Conservation (phyloP, 2,888 invertebrate species). For the Atrina japonica region DNA sequence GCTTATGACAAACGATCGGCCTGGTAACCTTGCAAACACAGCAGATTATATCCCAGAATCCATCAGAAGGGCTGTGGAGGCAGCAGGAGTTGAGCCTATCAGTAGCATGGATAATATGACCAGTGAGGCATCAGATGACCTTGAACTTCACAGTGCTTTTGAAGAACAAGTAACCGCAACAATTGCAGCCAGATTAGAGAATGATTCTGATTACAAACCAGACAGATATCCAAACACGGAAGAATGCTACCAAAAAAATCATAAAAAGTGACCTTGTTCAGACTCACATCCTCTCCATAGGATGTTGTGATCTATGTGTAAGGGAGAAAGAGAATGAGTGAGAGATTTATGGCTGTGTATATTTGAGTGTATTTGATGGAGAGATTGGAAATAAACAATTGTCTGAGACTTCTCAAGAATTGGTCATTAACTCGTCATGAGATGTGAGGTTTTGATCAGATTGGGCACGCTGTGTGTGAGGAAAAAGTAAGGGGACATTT, state of each 20-base stretch:
- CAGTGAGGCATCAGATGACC: slow-evolving; percentile 82
- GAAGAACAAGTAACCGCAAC: slow-evolving; percentile 82
- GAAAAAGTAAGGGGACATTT: no score
- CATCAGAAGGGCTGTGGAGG: slow-evolving; percentile 82
- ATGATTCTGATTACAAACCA: slow-evolving; percentile 80
- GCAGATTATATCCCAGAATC: slow-evolving; percentile 76
- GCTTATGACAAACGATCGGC: slow-evolving; percentile 75
- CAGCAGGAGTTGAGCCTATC: slow-evolving; percentile 82
- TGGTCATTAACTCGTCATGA: no score
- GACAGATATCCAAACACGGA: slow-evolving; percentile 79
- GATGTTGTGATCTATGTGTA: no score
- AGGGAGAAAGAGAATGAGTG: no score
- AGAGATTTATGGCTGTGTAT: no score
- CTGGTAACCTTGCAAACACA: slow-evolving; percentile 66
- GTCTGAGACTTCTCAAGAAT: no score
- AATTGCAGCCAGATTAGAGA: slow-evolving; percentile 82
- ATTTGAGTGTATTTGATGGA: no score
- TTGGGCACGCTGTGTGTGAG: no score
- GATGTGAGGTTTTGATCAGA: no score
- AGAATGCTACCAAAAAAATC: slow-evolving; percentile 68
- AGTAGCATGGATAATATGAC: slow-evolving; percentile 82
- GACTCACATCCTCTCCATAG: no score
- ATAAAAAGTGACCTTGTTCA: slow-evolving; percentile 53
- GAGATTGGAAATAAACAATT: no score
- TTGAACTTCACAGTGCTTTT: slow-evolving; percentile 83